Evolutionary conservation across 2,797 vertebrate species (phyloP).

Genomic region (Antennarius maculatus): DNA sequence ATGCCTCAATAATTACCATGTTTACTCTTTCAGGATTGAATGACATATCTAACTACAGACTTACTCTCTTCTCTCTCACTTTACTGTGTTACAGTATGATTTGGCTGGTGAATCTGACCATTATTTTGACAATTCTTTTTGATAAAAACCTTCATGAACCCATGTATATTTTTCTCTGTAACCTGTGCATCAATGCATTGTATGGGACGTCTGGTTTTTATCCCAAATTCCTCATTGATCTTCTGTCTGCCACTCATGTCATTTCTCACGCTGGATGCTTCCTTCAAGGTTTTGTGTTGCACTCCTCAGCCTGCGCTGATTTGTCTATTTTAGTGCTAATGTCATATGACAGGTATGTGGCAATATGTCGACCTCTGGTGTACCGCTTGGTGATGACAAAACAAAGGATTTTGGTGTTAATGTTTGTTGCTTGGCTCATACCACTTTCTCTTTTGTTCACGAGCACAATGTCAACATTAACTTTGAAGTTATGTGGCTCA

Average conservation of each 20-base stretch:
- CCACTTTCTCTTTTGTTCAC: background rate
- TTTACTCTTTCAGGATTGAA: constrained; percentile 46
- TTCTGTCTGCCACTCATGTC: constrained; percentile 17
- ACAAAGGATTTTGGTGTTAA: constrained; percentile 3
- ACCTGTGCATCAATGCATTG: background rate
- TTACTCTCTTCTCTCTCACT: constrained; percentile 35
- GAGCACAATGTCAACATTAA: constrained; percentile 8
- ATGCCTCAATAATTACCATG: constrained; percentile 51
- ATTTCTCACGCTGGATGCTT: constrained; percentile 46
- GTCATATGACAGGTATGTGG: constrained; percentile 67
- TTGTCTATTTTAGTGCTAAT: constrained; percentile 42
- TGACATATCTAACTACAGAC: constrained; percentile 31
- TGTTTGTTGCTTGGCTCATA: constrained; percentile 4
- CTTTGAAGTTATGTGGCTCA: constrained; percentile 39
- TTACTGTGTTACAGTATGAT: constrained; percentile 46
- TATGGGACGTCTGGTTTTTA: background rate
- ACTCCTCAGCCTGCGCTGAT: constrained; percentile 21
- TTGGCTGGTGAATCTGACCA: constrained; percentile 39
- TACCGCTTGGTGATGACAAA: constrained; percentile 33
- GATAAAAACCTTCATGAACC: constrained; percentile 24
- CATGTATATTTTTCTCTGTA: constrained; percentile 43
- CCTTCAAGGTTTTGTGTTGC: constrained; percentile 45
- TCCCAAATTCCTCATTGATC: constrained; percentile 31
- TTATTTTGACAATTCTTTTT: constrained; percentile 22
- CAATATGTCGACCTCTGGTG: constrained; percentile 67